A percentile compares a stretch with the other conserved stretches of the same genome.
Evolutionary conservation across 2,888 invertebrate species (phyloP).

Genomic region (Apotomis capreana): DNA sequence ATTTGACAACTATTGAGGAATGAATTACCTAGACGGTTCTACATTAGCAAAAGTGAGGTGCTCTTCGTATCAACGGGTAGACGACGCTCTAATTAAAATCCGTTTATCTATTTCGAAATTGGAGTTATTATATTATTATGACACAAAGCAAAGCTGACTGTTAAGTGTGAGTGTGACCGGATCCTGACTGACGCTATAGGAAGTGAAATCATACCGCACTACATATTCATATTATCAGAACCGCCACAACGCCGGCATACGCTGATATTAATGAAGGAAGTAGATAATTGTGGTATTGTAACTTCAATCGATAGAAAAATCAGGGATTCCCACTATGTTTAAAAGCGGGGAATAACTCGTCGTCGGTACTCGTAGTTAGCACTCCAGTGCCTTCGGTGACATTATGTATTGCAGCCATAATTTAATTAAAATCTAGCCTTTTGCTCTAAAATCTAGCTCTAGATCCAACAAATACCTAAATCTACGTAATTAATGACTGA

Average conservation of each 20-base stretch:
- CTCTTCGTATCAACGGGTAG: too few relatives aligned
- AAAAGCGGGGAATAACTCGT: neutral
- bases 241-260: neutral
- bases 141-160: conserved; percentile 11
- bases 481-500: too few relatives aligned
- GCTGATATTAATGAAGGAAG: conserved; percentile 35
- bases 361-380: neutral
- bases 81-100: too few relatives aligned
- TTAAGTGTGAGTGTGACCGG: conserved; percentile 27
- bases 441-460: too few relatives aligned
- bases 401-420: too few relatives aligned
- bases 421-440: too few relatives aligned
- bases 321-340: neutral
- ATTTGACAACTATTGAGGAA: too few relatives aligned
- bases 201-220: conserved; percentile 36
- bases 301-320: conserved; percentile 7
- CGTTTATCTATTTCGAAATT: too few relatives aligned
- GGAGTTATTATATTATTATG: neutral
- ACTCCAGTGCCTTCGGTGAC: too few relatives aligned
- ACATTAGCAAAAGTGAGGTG: too few relatives aligned
- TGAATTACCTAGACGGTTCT: too few relatives aligned
- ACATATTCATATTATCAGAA: conserved; percentile 33
- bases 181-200: conserved; percentile 33
- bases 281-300: conserved; percentile 19
- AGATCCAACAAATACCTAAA: too few relatives aligned